Conservation (phyloP, 1,140 invertebrate species). For the Thaumatotibia leucotreta region DNA sequence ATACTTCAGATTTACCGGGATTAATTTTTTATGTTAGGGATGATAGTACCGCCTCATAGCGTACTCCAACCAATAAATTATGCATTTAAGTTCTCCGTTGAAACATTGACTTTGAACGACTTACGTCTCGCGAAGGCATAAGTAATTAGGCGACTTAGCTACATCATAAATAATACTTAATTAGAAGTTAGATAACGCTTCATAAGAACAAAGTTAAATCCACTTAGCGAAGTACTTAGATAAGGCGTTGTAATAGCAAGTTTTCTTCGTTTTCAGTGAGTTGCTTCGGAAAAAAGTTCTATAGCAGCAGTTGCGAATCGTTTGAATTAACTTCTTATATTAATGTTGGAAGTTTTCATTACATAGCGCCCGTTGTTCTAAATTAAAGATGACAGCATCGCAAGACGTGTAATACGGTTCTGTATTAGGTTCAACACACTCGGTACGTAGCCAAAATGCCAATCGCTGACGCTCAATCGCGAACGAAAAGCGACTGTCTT, state of each 20-base stretch:
- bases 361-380: too few relatives aligned
- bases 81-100: neutral
- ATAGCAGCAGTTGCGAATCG: neutral
- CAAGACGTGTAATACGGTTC: neutral
- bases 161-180: slow-evolving; percentile 13
- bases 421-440: too few relatives aligned
- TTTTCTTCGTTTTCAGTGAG: slow-evolving; percentile 6
- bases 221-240: slow-evolving; percentile 12
- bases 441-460: too few relatives aligned
- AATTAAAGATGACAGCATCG: too few relatives aligned
- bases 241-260: slow-evolving; percentile 10
- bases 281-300: neutral
- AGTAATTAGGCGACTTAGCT: neutral
- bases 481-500: too few relatives aligned
- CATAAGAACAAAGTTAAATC: slow-evolving; percentile 6
- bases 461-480: too few relatives aligned
- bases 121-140: neutral
- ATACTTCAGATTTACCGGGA: too few relatives aligned
- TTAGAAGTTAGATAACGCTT: slow-evolving; percentile 12
- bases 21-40: neutral
- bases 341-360: neutral
- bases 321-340: slow-evolving; percentile 9
- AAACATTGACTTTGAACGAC: slow-evolving; percentile 8
- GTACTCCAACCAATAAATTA: neutral
- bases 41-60: neutral